Evolutionary conservation across 2,888 invertebrate genomes (phyloP).

Genomic region (Phortica okadai): DNA sequence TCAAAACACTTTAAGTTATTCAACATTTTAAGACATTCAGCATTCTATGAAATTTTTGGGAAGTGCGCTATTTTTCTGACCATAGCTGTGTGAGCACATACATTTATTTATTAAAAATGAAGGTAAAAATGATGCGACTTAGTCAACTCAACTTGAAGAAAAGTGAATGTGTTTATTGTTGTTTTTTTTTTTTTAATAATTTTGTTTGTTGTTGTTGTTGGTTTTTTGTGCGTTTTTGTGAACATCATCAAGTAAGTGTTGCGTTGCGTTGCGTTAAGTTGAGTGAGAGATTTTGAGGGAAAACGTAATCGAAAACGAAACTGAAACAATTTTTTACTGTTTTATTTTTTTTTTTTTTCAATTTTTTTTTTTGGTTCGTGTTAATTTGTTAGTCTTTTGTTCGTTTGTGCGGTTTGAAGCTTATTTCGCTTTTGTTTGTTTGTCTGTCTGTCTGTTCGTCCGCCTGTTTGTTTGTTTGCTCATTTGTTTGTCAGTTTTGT

Average conservation of each 20-base stretch:
- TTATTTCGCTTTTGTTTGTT: not conserved
- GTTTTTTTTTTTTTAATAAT: not conserved
- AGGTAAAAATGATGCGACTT: too few relatives aligned
- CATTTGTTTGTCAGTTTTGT: conserved; percentile 10
- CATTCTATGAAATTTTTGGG: too few relatives aligned
- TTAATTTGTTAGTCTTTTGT: not conserved
- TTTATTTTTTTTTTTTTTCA: too few relatives aligned
- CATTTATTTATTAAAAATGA: too few relatives aligned
- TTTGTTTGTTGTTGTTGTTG: not conserved
- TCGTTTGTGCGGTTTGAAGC: too few relatives aligned
- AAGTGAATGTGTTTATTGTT: conserved; percentile 1
- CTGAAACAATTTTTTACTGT: not conserved
- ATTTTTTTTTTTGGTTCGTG: not conserved
- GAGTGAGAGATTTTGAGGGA: not conserved
- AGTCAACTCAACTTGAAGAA: not conserved
- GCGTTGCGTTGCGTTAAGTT: not conserved
- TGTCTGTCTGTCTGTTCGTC: not conserved
- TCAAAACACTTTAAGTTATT: too few relatives aligned
- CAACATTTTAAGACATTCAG: too few relatives aligned
- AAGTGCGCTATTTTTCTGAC: too few relatives aligned
- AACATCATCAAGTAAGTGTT: not conserved
- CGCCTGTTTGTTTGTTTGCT: not conserved
- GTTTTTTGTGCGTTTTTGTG: too few relatives aligned
- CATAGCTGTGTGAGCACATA: too few relatives aligned
- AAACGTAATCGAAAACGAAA: not conserved